Base-by-base conservation (phyloP, 37 sponge, comb jelly and placozoan species). In the Crambe crambe region DNA sequence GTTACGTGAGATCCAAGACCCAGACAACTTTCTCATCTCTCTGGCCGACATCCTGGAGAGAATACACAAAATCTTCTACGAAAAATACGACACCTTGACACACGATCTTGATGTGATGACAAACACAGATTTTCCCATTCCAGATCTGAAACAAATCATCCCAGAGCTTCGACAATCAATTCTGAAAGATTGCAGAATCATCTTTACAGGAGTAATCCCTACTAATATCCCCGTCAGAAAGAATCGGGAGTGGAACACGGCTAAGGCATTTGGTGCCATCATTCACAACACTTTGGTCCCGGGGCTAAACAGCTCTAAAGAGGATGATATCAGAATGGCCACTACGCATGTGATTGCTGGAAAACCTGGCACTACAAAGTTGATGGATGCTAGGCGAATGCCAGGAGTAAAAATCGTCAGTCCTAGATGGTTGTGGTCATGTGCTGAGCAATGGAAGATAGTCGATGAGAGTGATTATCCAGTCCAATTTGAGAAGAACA, bases 171-270 rank as follows among this genome's bases (percentile, higher is more conserved):
- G 97, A 21, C 77, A 75, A 40, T 90, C 90, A 0, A 89, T 96
- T 15, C 81, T 96, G 21, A 40, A 63, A 32, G 93, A 85, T 2
- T 75, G 77, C 42, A 41, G 65, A 35, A 70, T 99, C 37, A 83
- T 99, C 26, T 99, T 99, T 87, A 96, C 95, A 12, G 97, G 97
- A 32, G 92, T 99, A 30, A 94, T 99, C 29, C 99, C 99, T 44
- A 99, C 86, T 58, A 89, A 92, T 76, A 73, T 85, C 26, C 88
- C 85, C 21, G 86, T 86, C 22, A 73, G 90, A 67, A 83, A 72
- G 75, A 89, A 84, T 68, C 81, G 80, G 0, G 87, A 87, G 29
- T 99, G 97, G 97, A 89, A 88, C 82, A 95, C 97, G 0, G 97
- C 99, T 21, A 37, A 80, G 58, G 97, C 97, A 15, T 91, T 96